phyloP scores from a whole-genome alignment of 1,140 invertebrate genomes.

The Drosophila watanabei region DNA sequence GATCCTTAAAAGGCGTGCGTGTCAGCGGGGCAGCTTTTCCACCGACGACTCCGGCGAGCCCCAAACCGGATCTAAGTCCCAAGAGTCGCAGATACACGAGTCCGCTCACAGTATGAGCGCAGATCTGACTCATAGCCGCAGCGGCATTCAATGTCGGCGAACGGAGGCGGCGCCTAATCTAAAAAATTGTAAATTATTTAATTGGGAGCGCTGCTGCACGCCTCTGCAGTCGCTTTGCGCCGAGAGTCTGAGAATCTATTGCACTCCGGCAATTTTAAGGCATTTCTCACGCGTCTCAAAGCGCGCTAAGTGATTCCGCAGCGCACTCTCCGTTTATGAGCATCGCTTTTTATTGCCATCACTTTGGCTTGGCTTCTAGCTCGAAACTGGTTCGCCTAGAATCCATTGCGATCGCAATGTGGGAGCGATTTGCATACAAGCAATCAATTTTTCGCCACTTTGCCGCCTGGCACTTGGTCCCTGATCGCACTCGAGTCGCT shows the following conservation, averaged over 20 bases:
- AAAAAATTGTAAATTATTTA: conserved; percentile 66
- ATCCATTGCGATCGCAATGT: conserved; percentile 36
- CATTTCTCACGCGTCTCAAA: conserved; percentile 52
- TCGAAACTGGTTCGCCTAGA: conserved; percentile 50
- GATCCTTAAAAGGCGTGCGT: conserved; percentile 51
- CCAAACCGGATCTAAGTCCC: conserved; percentile 56
- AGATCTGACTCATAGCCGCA: conserved; percentile 44
- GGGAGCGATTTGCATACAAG: conserved; percentile 50
- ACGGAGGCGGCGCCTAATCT: conserved; percentile 60
- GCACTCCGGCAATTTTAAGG: conserved; percentile 24
- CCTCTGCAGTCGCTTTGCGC: conserved; percentile 34
- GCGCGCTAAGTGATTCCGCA: conserved; percentile 43
- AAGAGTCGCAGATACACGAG: conserved; percentile 18
- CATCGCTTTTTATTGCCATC: conserved; percentile 41
- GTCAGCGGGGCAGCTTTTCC: conserved; percentile 51
- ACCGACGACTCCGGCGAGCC: conserved; percentile 31
- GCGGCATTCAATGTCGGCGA: conserved; percentile 39
- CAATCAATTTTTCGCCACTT: conserved; percentile 28
- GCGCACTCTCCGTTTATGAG: conserved; percentile 40
- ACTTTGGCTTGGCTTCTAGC: conserved; percentile 9
- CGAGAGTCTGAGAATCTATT: conserved; percentile 36
- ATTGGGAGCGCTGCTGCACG: conserved; percentile 57
- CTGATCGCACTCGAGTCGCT: conserved; percentile 32
- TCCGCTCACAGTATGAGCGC: conserved; percentile 8
- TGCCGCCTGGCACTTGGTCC: conserved; percentile 38